phyloP scores from a whole-genome alignment of 2,797 vertebrate genomes.

The Microctenopoma steveboyesi region DNA sequence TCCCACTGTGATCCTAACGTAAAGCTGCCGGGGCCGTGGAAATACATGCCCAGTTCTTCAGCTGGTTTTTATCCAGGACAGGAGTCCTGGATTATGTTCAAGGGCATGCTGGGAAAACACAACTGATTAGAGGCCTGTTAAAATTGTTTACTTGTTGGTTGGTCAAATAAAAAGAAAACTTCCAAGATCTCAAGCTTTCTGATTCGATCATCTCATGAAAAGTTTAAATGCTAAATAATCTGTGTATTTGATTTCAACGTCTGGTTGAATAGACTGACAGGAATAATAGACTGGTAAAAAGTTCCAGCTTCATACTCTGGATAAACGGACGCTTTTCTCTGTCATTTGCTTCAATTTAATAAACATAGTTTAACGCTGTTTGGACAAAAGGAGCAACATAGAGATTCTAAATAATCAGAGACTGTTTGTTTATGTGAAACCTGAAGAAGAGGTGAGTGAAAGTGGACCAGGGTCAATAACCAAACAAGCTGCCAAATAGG shows the following conservation, averaged over 20 bases:
- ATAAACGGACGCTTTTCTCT: neutral
- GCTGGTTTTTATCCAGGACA: conserved; percentile 22
- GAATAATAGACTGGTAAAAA: no score
- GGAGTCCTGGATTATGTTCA: conserved; percentile 31
- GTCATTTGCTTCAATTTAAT: neutral
- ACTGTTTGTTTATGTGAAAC: no score
- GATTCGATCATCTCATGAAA: neutral
- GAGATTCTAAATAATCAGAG: neutral
- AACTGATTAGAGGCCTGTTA: conserved; percentile 1
- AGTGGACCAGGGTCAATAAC: neutral
- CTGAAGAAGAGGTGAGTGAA: neutral
- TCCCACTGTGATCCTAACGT: conserved; percentile 1
- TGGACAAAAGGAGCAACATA: neutral
- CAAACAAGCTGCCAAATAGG: neutral
- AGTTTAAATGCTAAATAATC: neutral
- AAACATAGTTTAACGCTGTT: no score
- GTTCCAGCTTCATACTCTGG: neutral
- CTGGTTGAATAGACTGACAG: no score
- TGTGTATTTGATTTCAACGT: neutral
- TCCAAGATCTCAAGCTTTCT: neutral
- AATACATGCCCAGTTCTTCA: conserved; percentile 17
- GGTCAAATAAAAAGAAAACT: neutral
- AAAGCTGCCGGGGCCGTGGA: conserved; percentile 6
- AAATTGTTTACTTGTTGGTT: neutral
- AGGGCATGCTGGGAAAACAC: conserved; percentile 41